phyloP scores from a whole-genome alignment of 2,797 vertebrate genomes.

The Antennarius maculatus region DNA sequence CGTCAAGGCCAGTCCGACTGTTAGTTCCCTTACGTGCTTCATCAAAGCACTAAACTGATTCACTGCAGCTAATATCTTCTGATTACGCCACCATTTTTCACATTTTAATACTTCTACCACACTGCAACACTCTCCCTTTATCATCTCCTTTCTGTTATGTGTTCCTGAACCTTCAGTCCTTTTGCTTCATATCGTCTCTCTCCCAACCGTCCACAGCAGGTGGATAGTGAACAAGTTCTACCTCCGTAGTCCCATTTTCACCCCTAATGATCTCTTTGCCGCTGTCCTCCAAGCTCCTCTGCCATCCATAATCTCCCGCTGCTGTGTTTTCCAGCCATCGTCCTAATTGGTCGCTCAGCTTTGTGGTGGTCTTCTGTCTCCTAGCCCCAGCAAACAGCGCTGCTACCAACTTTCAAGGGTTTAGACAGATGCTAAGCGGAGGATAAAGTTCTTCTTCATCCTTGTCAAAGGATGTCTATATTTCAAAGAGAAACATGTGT shows the following conservation, averaged over 20 bases:
- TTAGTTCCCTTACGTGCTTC: conserved; percentile 20
- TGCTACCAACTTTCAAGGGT: conserved; percentile 32
- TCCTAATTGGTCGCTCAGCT: conserved; percentile 61
- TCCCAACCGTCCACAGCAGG: conserved; percentile 28
- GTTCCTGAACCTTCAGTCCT: conserved; percentile 17
- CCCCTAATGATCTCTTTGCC: conserved; percentile 44
- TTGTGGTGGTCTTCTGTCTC: conserved; percentile 28
- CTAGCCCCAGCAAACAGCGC: conserved; percentile 17
- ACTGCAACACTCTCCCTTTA: conserved; percentile 15
- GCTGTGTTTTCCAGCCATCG: conserved; percentile 21
- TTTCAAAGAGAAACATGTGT: conserved; percentile 15
- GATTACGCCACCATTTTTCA: conserved; percentile 47
- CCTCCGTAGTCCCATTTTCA: conserved; percentile 40
- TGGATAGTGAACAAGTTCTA: conserved; percentile 34
- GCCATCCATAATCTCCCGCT: conserved; percentile 30
- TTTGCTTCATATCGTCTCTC: conserved; percentile 25
- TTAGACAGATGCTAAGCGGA: conserved; percentile 19
- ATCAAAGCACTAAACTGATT: conserved; percentile 28
- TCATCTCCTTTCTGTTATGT: conserved; percentile 13
- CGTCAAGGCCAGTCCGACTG: conserved; percentile 9
- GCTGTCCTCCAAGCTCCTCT: conserved; percentile 34
- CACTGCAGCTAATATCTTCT: conserved; percentile 20
- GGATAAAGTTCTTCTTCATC: conserved; percentile 23
- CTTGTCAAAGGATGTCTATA: conserved; percentile 19
- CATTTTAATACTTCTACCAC: conserved; percentile 30